phyloP scores from a whole-genome alignment of 2,888 invertebrate genomes.

The Eudemis profundana region DNA sequence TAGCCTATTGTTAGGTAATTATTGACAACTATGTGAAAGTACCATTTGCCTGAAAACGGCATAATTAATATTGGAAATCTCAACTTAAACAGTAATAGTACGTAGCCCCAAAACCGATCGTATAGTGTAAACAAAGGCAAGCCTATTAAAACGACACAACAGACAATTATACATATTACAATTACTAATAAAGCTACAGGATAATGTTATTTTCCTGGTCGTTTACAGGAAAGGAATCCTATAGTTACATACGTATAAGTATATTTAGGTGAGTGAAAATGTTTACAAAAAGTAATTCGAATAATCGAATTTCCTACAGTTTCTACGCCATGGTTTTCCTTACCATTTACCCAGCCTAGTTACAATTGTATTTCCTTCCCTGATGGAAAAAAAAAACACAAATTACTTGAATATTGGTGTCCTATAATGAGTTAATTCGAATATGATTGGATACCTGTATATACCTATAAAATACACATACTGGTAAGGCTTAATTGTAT shows the following conservation, averaged over 20 bases:
- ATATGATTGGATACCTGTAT: background rate
- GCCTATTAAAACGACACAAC: background rate
- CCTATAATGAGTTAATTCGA: background rate
- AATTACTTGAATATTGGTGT: background rate
- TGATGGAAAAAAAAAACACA: background rate
- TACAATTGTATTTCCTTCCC: conserved; percentile 6
- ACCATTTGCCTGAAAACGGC: too few relatives aligned
- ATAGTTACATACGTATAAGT: background rate
- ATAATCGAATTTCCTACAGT: background rate
- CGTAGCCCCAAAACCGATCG: too few relatives aligned
- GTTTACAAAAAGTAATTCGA: background rate
- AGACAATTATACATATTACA: background rate
- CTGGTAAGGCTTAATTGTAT: background rate
- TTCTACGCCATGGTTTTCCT: background rate
- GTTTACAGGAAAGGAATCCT: conserved; percentile 15
- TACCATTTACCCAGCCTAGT: conserved; percentile 1
- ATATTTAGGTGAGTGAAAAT: conserved; percentile 4
- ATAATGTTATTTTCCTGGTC: conserved; percentile 23
- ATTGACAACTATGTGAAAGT: too few relatives aligned
- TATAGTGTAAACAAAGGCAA: too few relatives aligned
- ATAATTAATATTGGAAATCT: too few relatives aligned
- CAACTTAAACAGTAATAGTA: too few relatives aligned
- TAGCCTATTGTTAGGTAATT: too few relatives aligned
- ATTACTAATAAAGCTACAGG: background rate
- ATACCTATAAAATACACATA: background rate